Evolutionary conservation across 1,140 invertebrate species (phyloP).

Genomic region (Drosophila seguyi): DNA sequence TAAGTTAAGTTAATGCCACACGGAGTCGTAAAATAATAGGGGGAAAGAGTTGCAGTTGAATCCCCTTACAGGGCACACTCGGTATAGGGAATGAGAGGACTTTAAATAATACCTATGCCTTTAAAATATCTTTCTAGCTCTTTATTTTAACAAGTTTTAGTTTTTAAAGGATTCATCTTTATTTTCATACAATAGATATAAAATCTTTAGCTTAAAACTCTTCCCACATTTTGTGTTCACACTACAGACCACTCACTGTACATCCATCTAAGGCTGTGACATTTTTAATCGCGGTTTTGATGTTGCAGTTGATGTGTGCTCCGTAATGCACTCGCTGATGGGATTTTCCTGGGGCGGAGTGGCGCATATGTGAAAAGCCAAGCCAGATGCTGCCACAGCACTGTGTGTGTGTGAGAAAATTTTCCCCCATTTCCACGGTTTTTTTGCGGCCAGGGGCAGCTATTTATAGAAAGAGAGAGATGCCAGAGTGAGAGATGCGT

Average conservation of each 20-base stretch:
- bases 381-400: slow-evolving; percentile 59
- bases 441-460: slow-evolving; percentile 61
- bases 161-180: not conserved
- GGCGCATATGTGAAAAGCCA: slow-evolving; percentile 74
- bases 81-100: not conserved
- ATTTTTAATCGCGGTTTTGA: slow-evolving; percentile 72
- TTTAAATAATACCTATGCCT: too few species aligned
- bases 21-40: slow-evolving; percentile 62
- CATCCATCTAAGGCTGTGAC: slow-evolving; percentile 74
- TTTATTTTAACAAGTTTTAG: not conserved
- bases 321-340: slow-evolving; percentile 43
- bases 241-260: not conserved
- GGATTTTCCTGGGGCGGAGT: slow-evolving; percentile 27
- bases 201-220: too few species aligned
- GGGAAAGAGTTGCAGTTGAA: slow-evolving; percentile 5
- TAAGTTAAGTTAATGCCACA: slow-evolving; percentile 60
- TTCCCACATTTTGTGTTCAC: not conserved
- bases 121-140: not conserved
- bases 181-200: too few species aligned
- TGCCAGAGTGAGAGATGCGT: slow-evolving; percentile 39
- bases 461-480: slow-evolving; percentile 45
- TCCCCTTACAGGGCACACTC: not conserved
- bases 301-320: slow-evolving; percentile 14
- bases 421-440: slow-evolving; percentile 47
- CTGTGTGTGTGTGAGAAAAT: slow-evolving; percentile 77